phyloP scores from a whole-genome alignment of 2,888 invertebrate genomes.

The Heteromyza rotundicornis region DNA sequence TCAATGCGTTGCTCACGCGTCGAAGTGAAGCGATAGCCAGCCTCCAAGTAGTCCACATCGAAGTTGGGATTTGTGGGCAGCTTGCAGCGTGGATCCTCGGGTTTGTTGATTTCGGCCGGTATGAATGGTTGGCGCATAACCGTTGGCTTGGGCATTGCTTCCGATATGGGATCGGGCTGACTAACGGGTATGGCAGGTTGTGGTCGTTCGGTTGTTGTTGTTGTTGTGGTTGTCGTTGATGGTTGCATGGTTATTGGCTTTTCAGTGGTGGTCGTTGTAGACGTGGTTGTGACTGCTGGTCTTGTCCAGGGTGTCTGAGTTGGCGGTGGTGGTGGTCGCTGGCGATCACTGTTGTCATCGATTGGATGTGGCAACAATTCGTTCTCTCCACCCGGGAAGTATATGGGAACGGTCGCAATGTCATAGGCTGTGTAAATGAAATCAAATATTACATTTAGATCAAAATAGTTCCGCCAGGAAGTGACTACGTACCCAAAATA shows the following conservation, averaged over 20 bases:
- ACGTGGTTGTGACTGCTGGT: conserved; percentile 38
- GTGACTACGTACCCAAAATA: conserved; percentile 49
- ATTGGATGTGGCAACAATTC: conserved; percentile 33
- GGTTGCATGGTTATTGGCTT: too few species aligned
- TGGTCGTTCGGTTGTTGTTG: conserved; percentile 31
- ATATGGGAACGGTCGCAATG: conserved; percentile 40
- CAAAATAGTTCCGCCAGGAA: too few species aligned
- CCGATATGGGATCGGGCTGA: conserved; percentile 12
- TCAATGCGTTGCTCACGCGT: conserved; percentile 74
- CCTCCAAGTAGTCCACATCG: conserved; percentile 54
- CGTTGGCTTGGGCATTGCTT: conserved; percentile 35
- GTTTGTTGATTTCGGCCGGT: conserved; percentile 37
- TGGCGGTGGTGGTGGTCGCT: conserved; percentile 48
- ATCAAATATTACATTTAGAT: background rate
- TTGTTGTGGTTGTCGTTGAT: conserved; percentile 49
- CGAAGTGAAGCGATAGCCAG: conserved; percentile 58
- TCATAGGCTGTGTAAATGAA: conserved; percentile 52
- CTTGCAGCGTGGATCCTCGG: conserved; percentile 57
- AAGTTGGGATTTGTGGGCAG: conserved; percentile 57
- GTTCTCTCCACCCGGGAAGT: conserved; percentile 51
- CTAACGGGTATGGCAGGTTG: conserved; percentile 3
- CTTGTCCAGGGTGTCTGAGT: conserved; percentile 50
- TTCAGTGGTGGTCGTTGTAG: conserved; percentile 39
- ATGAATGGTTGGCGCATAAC: conserved; percentile 38
- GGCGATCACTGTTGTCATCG: conserved; percentile 1